Base-by-base conservation (phyloP, 2,888 invertebrate species). In the Macropis europaea region DNA sequence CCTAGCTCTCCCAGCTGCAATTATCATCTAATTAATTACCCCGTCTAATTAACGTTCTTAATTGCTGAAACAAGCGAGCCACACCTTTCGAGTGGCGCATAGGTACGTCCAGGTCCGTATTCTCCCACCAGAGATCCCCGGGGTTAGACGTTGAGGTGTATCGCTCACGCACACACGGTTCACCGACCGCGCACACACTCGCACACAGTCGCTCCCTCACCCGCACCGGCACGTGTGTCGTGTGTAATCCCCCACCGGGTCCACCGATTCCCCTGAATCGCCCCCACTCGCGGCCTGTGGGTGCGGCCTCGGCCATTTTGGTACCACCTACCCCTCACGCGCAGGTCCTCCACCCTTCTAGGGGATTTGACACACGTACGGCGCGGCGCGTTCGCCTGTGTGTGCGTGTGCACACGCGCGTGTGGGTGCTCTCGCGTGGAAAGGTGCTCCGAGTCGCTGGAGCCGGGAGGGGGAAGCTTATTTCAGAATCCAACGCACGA, bases 241-340 rank as follows among this genome's bases (percentile, higher is more conserved):
- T 56, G 69, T 74, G 63, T 63, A 60, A 67, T 61, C 81, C 77
- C 86, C 84, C 82, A 79, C 76, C 78, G 45, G 52, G 13, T n/a
- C 26, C 24, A 26, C 3, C 2, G 26, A 38, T 82, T 86, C 88
- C 86, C 88, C 88, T 87, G 54, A 57, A 43, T 64, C 79, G 82
- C 82, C 67, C 87, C 88, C 86, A 86, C 87, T 66, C 59, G 0
- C 0, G 11, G 13, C 3, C 26, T 47, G 77, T 84, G 84, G 88
- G 84, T 83, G 86, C 84, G 81, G 77, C 82, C 66, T 82, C 83
- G 86, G 88, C 88, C 88, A 88, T 88, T 84, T 88, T 89, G 87
- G 88, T 86, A 83, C 87, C 88, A 87, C 88, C 88, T 84, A 86
- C 86, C 77, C 83, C 77, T 79, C 82, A 60, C 82, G 82, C 82